Percentiles rank a stretch among this genome's conserved stretches.
Conservation (phyloP, 2,113 vertebrate species). For the Oxygymnocypris stewartii region DNA sequence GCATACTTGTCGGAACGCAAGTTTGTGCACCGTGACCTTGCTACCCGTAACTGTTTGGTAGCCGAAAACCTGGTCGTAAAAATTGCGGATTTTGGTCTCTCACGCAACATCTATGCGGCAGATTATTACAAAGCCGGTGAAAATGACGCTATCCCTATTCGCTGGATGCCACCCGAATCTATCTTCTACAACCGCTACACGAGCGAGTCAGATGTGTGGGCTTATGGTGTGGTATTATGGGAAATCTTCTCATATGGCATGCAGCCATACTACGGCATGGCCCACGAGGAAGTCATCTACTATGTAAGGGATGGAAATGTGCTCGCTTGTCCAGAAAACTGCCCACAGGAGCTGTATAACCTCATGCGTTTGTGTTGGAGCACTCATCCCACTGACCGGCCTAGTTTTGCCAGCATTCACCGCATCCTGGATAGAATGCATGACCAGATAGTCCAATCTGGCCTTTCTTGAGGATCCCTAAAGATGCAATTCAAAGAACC, state of each 20-base stretch:
- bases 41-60: conserved; percentile 95
- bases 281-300: conserved; percentile 97
- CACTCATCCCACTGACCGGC: conserved; percentile 83
- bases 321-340: conserved; percentile 89
- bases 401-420: conserved; percentile 90
- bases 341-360: conserved; percentile 92
- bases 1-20: conserved; percentile 95
- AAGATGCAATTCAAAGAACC: not conserved
- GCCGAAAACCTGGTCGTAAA: conserved; percentile 94
- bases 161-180: conserved; percentile 98
- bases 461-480: conserved; percentile 34
- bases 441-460: conserved; percentile 67
- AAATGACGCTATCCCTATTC: conserved; percentile 95
- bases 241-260: conserved; percentile 97
- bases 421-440: conserved; percentile 95
- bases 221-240: conserved; percentile 95
- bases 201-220: conserved; percentile 96
- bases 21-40: conserved; percentile 95
- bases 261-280: conserved; percentile 98
- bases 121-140: conserved; percentile 99
- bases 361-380: conserved; percentile 98
- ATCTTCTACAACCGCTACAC: conserved; percentile 99
- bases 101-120: conserved; percentile 94
- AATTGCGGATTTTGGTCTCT: conserved; percentile 96
- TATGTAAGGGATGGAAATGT: conserved; percentile 93